Evolutionary conservation across 2,888 invertebrate species (phyloP).

Genomic region (Graphium colonna): DNA sequence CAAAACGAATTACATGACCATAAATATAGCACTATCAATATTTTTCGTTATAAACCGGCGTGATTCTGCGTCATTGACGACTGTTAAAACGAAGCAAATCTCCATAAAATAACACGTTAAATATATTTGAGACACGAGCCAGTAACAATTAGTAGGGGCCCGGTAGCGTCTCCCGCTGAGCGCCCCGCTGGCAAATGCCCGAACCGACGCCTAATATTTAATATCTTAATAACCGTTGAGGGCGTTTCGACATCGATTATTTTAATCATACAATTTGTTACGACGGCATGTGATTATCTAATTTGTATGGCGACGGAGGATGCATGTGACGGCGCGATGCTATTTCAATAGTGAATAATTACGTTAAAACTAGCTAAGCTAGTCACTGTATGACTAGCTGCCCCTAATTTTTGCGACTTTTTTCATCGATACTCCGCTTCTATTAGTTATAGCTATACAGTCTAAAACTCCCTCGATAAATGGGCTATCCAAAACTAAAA

Average conservation of each 20-base stretch:
- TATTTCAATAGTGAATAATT: slow-evolving; percentile 1
- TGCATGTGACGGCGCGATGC: not conserved
- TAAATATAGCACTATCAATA: too few relatives aligned
- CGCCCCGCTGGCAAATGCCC: slow-evolving; percentile 25
- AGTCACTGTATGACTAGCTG: too few relatives aligned
- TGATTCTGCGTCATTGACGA: too few relatives aligned
- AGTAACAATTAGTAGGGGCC: slow-evolving; percentile 70
- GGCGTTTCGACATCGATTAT: slow-evolving; percentile 57
- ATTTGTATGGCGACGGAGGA: slow-evolving; percentile 26
- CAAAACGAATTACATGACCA: too few relatives aligned
- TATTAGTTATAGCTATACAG: too few relatives aligned
- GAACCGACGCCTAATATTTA: slow-evolving; percentile 51
- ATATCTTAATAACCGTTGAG: slow-evolving; percentile 76
- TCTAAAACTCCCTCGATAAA: too few relatives aligned
- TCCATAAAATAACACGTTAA: not conserved
- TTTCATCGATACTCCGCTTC: too few relatives aligned
- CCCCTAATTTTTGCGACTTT: too few relatives aligned
- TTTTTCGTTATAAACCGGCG: too few relatives aligned
- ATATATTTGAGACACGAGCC: not conserved
- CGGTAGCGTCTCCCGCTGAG: slow-evolving; percentile 65
- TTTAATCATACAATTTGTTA: slow-evolving; percentile 61
- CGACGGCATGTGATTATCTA: slow-evolving; percentile 36
- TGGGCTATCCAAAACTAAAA: too few relatives aligned
- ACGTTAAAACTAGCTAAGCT: too few relatives aligned
- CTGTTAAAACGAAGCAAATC: too few relatives aligned